phyloP scores from a whole-genome alignment of 2,113 vertebrate species.

The Corydoras maculifer region DNA sequence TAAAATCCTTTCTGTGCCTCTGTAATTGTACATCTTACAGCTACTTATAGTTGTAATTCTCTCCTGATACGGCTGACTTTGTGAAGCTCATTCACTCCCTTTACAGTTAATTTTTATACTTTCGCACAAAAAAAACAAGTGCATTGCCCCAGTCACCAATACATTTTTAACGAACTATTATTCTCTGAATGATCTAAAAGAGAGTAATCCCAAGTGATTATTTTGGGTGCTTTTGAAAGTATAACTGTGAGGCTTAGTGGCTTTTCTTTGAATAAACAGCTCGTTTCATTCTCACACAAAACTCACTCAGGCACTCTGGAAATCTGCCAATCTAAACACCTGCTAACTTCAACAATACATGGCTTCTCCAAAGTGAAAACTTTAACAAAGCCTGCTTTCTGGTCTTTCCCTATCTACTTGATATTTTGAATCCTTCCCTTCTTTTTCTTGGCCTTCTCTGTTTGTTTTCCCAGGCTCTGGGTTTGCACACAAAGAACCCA shows the following conservation, averaged over 20 bases:
- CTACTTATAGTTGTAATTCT: too few relatives aligned
- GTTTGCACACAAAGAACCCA: constrained; percentile 17
- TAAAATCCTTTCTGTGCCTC: too few relatives aligned
- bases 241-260: neutral
- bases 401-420: neutral
- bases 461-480: constrained; percentile 30
- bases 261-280: neutral
- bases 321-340: constrained; percentile 27
- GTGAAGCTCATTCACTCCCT: too few relatives aligned
- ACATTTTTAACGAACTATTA: too few relatives aligned
- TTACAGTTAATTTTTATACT: too few relatives aligned
- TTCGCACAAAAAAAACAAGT: too few relatives aligned
- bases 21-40: too few relatives aligned
- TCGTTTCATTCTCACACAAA: neutral
- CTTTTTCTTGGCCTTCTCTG: constrained; percentile 9
- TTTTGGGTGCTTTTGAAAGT: neutral
- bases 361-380: neutral
- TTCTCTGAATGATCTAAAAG: neutral
- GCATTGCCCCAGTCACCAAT: too few relatives aligned
- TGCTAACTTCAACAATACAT: constrained; percentile 16
- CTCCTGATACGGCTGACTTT: too few relatives aligned
- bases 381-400: constrained; percentile 15
- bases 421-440: constrained; percentile 22
- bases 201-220: neutral
- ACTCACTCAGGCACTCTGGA: constrained; percentile 6